Evolutionary conservation across 2,113 vertebrate genomes (phyloP).

Genomic region (Saiga tatarica): DNA sequence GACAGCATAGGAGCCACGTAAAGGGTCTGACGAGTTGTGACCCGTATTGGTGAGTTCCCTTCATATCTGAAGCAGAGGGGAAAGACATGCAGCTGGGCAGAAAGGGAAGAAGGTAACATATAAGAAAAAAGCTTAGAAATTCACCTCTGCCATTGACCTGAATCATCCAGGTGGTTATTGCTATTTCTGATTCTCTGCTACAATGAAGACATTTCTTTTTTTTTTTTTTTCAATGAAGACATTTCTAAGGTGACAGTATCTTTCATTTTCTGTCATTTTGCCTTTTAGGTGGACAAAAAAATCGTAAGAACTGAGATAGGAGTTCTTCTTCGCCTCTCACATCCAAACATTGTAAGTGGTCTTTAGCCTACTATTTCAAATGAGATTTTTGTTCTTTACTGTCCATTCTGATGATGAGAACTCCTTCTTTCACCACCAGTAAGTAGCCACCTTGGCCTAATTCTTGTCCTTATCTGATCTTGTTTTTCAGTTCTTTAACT

Average conservation of each 20-base stretch:
- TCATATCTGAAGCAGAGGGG: not conserved
- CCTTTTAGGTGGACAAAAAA: conserved; percentile 91
- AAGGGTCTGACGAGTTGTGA: not conserved
- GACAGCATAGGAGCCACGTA: not conserved
- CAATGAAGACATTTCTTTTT: conserved; percentile 17
- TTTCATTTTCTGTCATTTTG: conserved; percentile 53
- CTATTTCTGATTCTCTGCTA: conserved; percentile 5
- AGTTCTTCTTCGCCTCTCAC: conserved; percentile 90
- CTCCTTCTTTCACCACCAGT: not conserved
- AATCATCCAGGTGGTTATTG: not conserved
- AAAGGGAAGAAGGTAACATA: not conserved
- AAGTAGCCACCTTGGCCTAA: not conserved
- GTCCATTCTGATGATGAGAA: not conserved
- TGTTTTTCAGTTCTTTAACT: not conserved
- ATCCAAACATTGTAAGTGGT: conserved; percentile 92
- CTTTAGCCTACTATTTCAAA: conserved; percentile 28
- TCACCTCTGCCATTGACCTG: not conserved
- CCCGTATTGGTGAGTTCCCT: not conserved
- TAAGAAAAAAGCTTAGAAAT: not conserved
- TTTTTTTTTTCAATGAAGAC: too few species aligned
- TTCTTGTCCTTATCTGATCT: not conserved
- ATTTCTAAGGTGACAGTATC: not conserved
- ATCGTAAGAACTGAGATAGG: conserved; percentile 92
- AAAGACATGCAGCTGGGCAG: not conserved
- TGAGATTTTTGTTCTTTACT: not conserved